Evolutionary conservation across 64 coral and sea anemone species (phyloP), one percentile per base, ranked within the genome.

Genomic region (Dendrophyllia cribrosa): DNA sequence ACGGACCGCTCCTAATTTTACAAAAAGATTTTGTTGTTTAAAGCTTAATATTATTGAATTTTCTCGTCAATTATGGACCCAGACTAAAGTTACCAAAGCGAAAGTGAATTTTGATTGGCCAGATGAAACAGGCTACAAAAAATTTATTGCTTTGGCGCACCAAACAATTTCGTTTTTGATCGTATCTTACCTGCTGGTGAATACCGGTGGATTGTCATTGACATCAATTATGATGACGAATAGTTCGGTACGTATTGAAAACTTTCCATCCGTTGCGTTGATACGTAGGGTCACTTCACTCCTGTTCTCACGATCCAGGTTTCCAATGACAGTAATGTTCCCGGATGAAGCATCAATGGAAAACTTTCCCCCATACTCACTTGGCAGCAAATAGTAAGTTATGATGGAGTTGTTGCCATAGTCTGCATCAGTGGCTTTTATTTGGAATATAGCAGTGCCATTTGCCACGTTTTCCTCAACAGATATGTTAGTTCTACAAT

Each of bases 241-340:
- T 25, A 82, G 34, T 6, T 14, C 64, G 13, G 15, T 82, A 58
- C 15, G 64, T 44, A 25, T 20, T n/a, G 17, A 13, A 64, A 82
- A 82, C 59, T 62, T 46, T 64, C 78, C 78, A 82, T 82, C 78
- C 22, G 78, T 82, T 62, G 78, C 78, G 44, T 82, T 58, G 78
- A 82, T 64, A 47, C 14, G 24, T 17, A 82, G 78, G 14, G 24
- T 65, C 14, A 82, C 14, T 16, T 82, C 58, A 48, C 25, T 62
- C 26, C 14, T 47, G 78, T 43, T 65, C 24, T 82, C 78, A 3
- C 14, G 43, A 64, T 82, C 58, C 17, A 82, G 59, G 11, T 65
- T 43, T 34, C 78, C 78, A 62, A 3, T 82, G 24, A 82, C 24
- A 64, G 78, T 63, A 43, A 82, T 43, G n/a, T 82, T 82, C 34